phyloP scores from a whole-genome alignment of 2,113 vertebrate genomes.

The Tupaia chinensis region DNA sequence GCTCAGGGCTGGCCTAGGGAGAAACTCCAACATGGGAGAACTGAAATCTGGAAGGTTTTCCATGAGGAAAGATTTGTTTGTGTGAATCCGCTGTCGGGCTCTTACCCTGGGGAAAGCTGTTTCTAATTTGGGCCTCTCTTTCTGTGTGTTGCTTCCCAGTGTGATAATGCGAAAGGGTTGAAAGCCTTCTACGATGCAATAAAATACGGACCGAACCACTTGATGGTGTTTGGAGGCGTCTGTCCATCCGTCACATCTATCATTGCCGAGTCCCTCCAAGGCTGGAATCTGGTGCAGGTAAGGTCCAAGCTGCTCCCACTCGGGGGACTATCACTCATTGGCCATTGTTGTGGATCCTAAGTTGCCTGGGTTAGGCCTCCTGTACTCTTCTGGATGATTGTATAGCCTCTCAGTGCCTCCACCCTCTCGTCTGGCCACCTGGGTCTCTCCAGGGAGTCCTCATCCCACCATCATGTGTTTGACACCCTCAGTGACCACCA shows the following conservation, averaged over 20 bases:
- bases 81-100: neutral
- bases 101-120: neutral
- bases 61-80: neutral
- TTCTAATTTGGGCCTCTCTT: slow-evolving; percentile 65
- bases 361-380: neutral
- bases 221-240: slow-evolving; percentile 99
- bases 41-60: neutral
- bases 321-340: neutral
- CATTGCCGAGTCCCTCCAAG: slow-evolving; percentile 98
- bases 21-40: neutral
- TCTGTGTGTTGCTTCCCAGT: slow-evolving; percentile 86
- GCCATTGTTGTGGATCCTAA: neutral
- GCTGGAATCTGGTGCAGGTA: slow-evolving; percentile 99
- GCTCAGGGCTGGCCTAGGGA: neutral
- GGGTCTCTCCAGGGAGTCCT: neutral
- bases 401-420: neutral
- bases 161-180: slow-evolving; percentile 98
- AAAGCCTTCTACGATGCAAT: slow-evolving; percentile 99
- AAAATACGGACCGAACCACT: slow-evolving; percentile 98
- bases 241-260: slow-evolving; percentile 99
- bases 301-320: slow-evolving; percentile 51
- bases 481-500: neutral
- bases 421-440: neutral
- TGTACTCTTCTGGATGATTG: neutral
- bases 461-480: neutral